Base-by-base conservation (phyloP, 2,113 vertebrate species). In the Trichechus manatus region DNA sequence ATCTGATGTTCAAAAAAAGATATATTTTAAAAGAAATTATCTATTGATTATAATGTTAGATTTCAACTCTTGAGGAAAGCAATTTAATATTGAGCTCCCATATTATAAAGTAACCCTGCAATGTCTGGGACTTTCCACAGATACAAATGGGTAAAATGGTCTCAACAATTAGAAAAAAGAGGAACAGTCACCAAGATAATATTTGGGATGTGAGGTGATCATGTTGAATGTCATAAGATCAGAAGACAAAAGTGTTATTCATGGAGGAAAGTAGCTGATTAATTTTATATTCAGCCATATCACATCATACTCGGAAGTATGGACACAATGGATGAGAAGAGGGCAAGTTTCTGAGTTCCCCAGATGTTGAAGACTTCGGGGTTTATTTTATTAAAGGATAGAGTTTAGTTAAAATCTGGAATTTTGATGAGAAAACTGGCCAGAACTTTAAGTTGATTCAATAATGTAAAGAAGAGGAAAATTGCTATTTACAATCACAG, bases 321-420 rank as follows among this genome's bases (percentile, higher is more conserved):
- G 59, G n/a, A 39, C 42, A 75, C 23, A 56, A 33, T 4, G 14
- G n/a, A 5, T 74, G 63, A 64, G 11, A 79, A 75, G 6, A 42
- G 42, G 74, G 9, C 6, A 87, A 15, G 39, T 70, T 39, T 70
- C 89, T 74, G 44, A 82, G 1, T 3, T 82, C 23, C 61, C 33
- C 23, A 79, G 39, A 56, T 66, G 13, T 74, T 86, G 74, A 92
- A 81, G 33, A 7, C 25, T 91, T 61, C 36, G 7, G 27, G 19
- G 70, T 15, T 92, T 75, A 64, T 82, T 96, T 95, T 74, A 87
- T 29, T 36, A 72, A 88, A 91, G 95, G 63, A 83, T 10, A 42
- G 3, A 82, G 0, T 87, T 59, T 86, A 89, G 31, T 11, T 68
- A 85, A 93, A 92, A 53, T 88, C 66, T 27, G 82, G 86, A 61